Percentiles rank a stretch among this genome's conserved stretches.
Conservation (phyloP, 2,888 invertebrate genomes). For the Saturnia pavonia region DNA sequence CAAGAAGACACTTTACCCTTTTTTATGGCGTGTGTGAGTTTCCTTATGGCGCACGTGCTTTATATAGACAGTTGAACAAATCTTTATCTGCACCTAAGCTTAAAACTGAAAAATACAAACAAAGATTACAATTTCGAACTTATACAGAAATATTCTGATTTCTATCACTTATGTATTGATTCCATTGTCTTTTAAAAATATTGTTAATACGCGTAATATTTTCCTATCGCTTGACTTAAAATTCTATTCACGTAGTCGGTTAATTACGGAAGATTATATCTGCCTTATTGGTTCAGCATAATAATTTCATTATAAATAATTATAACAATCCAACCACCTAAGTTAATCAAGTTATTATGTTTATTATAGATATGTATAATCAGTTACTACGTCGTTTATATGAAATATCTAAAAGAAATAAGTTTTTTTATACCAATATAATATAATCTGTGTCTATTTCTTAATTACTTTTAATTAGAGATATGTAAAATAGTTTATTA, state of each 20-base stretch:
- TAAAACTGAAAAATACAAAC: neutral
- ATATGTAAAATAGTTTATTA: too few relatives aligned
- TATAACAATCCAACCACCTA: neutral
- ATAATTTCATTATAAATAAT: neutral
- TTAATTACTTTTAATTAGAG: too few relatives aligned
- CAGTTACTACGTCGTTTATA: neutral
- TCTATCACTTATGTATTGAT: neutral
- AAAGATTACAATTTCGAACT: neutral
- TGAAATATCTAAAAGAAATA: neutral
- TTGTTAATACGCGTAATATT: neutral
- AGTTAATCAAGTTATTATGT: neutral
- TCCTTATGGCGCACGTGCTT: neutral
- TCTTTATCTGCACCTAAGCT: neutral
- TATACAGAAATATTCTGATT: neutral
- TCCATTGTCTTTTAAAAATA: neutral
- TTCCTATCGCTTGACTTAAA: neutral
- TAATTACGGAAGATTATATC: constrained; percentile 14
- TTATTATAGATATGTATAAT: neutral
- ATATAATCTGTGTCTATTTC: neutral
- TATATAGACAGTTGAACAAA: neutral
- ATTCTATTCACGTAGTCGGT: neutral
- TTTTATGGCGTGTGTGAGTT: too few relatives aligned
- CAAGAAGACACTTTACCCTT: neutral
- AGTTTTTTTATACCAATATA: neutral
- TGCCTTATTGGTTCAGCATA: constrained; percentile 8